Conservation (phyloP, 1,140 invertebrate genomes). For the Bursaphelenchus mucronatus region DNA sequence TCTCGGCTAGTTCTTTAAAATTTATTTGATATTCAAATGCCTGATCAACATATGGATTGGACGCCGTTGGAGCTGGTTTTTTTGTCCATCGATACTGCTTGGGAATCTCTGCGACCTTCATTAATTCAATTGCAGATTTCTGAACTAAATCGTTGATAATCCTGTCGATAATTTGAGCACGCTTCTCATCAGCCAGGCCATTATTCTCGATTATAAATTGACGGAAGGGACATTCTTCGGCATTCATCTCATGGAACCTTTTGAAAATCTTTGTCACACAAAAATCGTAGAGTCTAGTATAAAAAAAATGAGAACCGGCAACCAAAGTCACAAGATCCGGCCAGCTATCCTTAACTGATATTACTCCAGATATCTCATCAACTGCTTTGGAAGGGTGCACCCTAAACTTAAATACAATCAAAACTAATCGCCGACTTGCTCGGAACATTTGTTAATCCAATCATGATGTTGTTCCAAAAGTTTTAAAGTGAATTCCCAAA, state of each 20-base stretch:
- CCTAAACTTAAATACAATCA: constrained; percentile 27
- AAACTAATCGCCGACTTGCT: neutral
- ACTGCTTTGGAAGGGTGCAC: constrained; percentile 3
- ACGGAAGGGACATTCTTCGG: constrained; percentile 32
- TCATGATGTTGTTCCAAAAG: constrained; percentile 31
- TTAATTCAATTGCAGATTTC: constrained; percentile 13
- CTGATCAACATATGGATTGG: constrained; percentile 33
- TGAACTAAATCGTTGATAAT: constrained; percentile 17
- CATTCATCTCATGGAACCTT: constrained; percentile 17
- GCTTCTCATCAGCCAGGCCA: constrained; percentile 28
- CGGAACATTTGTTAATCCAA: constrained; percentile 31
- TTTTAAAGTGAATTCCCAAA: constrained; percentile 43
- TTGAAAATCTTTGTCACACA: constrained; percentile 30
- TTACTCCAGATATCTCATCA: constrained; percentile 3
- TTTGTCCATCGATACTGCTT: constrained; percentile 48
- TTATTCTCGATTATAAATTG: constrained; percentile 32
- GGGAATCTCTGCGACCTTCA: constrained; percentile 36
- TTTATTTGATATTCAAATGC: constrained; percentile 30
- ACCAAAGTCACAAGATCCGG: constrained; percentile 22
- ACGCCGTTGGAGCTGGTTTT: constrained; percentile 25
- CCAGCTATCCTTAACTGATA: constrained; percentile 19
- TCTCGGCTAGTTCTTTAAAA: constrained; percentile 27
- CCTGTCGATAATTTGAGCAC: constrained; percentile 25
- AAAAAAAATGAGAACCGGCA: constrained; percentile 26
- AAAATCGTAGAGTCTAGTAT: constrained; percentile 27